Evolutionary conservation across 2,113 vertebrate species (phyloP).

Genomic region (Polyodon spathula): DNA sequence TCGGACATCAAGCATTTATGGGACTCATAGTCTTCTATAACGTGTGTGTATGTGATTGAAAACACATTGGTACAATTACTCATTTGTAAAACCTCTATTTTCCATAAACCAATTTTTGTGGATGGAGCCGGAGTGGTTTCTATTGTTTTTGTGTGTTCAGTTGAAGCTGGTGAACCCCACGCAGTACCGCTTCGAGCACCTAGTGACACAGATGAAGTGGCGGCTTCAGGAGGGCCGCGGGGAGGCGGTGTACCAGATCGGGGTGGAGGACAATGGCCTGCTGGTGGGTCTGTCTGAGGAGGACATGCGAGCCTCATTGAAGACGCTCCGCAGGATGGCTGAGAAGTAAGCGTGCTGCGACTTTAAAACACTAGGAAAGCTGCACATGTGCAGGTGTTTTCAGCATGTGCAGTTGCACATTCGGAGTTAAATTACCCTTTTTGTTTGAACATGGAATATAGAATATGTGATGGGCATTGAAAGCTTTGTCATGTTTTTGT

Average conservation of each 20-base stretch:
- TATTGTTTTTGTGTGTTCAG: conserved; percentile 40
- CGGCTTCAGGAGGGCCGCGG: conserved; percentile 90
- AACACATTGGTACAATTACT: too few species aligned
- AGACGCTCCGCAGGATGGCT: conserved; percentile 84
- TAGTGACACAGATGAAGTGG: conserved; percentile 99
- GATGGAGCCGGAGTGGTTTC: too few species aligned
- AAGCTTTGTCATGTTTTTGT: too few species aligned
- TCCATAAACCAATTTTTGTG: too few species aligned
- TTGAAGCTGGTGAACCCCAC: conserved; percentile 93
- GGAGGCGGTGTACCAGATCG: conserved; percentile 95
- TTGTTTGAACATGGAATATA: too few species aligned
- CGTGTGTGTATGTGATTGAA: too few species aligned
- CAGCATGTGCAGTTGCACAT: too few species aligned
- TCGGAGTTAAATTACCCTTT: too few species aligned
- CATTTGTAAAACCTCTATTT: too few species aligned
- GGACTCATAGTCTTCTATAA: too few species aligned
- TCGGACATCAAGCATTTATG: too few species aligned
- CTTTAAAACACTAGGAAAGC: neutral
- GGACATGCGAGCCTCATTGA: conserved; percentile 87
- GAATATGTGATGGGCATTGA: too few species aligned
- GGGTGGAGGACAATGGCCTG: conserved; percentile 94
- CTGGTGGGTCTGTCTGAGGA: conserved; percentile 87
- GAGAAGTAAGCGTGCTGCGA: conserved; percentile 69
- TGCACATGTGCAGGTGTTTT: neutral
- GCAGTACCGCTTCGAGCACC: conserved; percentile 91